These are phyloP conservation scores for Poecilia velifera DNA, from an alignment of 2,797 vertebrate genomes.

Conservation along the genomic window DNA sequence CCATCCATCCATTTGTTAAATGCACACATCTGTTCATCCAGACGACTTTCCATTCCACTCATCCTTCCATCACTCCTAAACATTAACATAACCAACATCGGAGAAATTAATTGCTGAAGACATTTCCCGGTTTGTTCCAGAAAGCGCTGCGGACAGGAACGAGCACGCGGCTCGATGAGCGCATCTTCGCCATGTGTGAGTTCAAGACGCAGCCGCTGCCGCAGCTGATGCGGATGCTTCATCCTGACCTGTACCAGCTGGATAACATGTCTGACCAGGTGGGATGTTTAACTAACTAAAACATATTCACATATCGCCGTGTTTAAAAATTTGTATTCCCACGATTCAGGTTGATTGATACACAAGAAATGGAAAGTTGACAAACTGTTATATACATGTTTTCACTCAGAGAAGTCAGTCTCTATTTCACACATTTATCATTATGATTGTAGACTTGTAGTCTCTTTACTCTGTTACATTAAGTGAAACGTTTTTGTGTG, in stretches of 20 bases:
- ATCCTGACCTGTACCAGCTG: slow-evolving; percentile 93
- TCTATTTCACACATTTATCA: neutral
- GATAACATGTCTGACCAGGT: slow-evolving; percentile 95
- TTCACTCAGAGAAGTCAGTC: neutral
- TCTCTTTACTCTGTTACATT: neutral
- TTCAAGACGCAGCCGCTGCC: slow-evolving; percentile 94
- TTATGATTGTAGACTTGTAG: neutral
- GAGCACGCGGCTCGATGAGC: slow-evolving; percentile 93
- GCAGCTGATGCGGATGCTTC: slow-evolving; percentile 92
- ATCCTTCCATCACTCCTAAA: neutral
- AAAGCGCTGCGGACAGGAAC: slow-evolving; percentile 93
- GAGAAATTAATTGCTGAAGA: neutral
- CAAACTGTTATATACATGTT: neutral
- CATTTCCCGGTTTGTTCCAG: slow-evolving; percentile 64
- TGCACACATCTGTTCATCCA: neutral
- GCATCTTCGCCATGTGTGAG: slow-evolving; percentile 96
- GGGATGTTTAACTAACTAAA: slow-evolving; percentile 9
- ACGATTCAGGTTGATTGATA: neutral
- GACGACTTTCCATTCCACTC: neutral
- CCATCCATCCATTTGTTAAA: neutral
- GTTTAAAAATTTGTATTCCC: neutral
- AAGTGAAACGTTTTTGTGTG: slow-evolving; percentile 5
- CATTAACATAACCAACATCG: neutral
- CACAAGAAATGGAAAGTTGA: neutral
- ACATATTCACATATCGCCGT: too few species aligned